phyloP scores from a whole-genome alignment of 2,113 vertebrate genomes.

The Corythoichthys haematopterus region DNA sequence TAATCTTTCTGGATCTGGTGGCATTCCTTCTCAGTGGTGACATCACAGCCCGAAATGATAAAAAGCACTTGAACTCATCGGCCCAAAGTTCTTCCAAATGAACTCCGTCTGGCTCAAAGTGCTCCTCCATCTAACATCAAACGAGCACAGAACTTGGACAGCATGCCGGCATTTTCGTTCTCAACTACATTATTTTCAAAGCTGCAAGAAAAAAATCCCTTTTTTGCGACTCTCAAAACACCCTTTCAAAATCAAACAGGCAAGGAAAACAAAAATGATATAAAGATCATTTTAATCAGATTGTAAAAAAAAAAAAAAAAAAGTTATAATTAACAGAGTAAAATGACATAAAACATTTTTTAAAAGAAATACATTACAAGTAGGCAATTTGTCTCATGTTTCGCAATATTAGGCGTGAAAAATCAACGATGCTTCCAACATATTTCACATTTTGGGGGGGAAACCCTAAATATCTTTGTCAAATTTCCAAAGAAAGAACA shows the following conservation, averaged over 20 bases:
- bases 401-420: not conserved
- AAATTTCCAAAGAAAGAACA: not conserved
- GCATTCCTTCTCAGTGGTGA: not conserved
- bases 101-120: not conserved
- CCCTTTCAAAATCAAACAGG: not conserved
- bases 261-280: not conserved
- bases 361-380: not conserved
- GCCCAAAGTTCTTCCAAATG: not conserved
- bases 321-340: not conserved
- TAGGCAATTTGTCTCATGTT: not conserved
- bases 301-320: conserved; percentile 8
- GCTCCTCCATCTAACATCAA: not conserved
- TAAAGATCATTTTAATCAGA: conserved; percentile 1
- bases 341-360: not conserved
- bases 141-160: not conserved
- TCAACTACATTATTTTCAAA: not conserved
- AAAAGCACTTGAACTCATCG: not conserved
- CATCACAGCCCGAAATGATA: conserved; percentile 1
- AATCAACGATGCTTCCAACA: not conserved
- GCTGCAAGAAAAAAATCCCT: not conserved
- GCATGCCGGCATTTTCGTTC: not conserved
- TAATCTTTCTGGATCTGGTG: not conserved
- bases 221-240: not conserved
- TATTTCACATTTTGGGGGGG: not conserved
- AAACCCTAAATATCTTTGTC: not conserved